These are phyloP conservation scores for Ursus arctos DNA, from an alignment of 2,113 vertebrate genomes.

Conservation along the genomic window DNA sequence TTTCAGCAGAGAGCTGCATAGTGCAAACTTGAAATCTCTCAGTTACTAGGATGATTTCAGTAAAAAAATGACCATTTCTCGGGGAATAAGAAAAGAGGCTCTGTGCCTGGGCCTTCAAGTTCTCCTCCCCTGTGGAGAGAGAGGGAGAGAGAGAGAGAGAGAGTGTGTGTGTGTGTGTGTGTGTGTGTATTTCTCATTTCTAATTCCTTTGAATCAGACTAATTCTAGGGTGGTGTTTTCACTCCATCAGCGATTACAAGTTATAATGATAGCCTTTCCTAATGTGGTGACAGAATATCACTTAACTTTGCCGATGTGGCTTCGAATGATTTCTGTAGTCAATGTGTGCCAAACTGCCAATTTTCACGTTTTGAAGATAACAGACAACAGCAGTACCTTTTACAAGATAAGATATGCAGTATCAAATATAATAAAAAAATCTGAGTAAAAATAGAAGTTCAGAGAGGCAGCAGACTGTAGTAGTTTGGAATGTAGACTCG, in stretches of 20 bases:
- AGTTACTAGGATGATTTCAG: neutral
- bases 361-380: conserved; percentile 67
- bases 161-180: neutral
- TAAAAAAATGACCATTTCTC: neutral
- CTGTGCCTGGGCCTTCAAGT: neutral
- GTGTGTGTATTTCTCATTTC: neutral
- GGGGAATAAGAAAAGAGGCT: neutral
- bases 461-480: neutral
- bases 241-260: neutral
- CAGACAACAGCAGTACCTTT: conserved; percentile 61
- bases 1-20: neutral
- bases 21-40: neutral
- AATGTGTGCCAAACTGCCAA: neutral
- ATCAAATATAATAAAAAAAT: conserved; percentile 36
- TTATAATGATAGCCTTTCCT: conserved; percentile 71
- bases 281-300: conserved; percentile 61
- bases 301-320: conserved; percentile 51
- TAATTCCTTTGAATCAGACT: conserved; percentile 62
- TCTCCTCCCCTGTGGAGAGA: neutral
- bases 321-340: conserved; percentile 40
- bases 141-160: no score
- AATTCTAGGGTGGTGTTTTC: conserved; percentile 59
- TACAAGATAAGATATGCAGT: conserved; percentile 10
- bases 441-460: neutral
- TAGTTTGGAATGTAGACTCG: neutral